Conservation (phyloP, 2,888 invertebrate species). For the Cheilosia scutellata region DNA sequence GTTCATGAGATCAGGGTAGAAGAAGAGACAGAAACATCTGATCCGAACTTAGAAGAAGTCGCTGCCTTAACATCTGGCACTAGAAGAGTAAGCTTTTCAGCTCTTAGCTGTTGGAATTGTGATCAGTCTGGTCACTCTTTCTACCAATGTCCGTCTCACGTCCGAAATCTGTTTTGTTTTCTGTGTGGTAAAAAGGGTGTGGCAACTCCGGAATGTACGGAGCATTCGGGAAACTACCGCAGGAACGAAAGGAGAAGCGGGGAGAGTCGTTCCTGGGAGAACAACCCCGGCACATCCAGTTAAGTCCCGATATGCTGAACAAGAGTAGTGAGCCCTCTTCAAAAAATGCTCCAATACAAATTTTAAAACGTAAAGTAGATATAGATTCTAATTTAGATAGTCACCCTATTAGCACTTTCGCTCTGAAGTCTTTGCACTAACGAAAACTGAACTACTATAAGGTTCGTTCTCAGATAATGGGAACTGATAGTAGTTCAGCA, state of each 20-base stretch:
- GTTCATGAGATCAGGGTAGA: neutral
- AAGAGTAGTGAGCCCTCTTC: neutral
- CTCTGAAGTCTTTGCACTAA: neutral
- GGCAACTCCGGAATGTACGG: neutral
- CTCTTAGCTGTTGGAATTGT: conserved; percentile 2
- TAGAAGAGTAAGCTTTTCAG: neutral
- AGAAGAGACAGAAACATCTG: neutral
- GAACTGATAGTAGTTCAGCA: neutral
- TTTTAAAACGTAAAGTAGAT: neutral
- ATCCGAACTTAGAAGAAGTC: neutral
- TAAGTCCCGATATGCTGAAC: neutral
- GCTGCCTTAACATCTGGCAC: neutral
- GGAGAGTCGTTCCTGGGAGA: neutral
- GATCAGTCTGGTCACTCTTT: conserved; percentile 1
- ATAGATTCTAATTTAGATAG: too few species aligned
- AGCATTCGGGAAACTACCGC: neutral
- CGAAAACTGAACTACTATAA: neutral
- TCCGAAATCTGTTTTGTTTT: neutral
- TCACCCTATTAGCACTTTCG: too few species aligned
- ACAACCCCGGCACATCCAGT: too few species aligned
- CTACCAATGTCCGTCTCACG: neutral
- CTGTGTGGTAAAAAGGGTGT: neutral
- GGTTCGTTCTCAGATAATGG: neutral
- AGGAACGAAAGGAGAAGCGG: conserved; percentile 2
- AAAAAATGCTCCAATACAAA: neutral